These are phyloP conservation scores for Porites evermanni DNA, from an alignment of 92 coral and sea anemone species.

Conservation along the genomic window DNA sequence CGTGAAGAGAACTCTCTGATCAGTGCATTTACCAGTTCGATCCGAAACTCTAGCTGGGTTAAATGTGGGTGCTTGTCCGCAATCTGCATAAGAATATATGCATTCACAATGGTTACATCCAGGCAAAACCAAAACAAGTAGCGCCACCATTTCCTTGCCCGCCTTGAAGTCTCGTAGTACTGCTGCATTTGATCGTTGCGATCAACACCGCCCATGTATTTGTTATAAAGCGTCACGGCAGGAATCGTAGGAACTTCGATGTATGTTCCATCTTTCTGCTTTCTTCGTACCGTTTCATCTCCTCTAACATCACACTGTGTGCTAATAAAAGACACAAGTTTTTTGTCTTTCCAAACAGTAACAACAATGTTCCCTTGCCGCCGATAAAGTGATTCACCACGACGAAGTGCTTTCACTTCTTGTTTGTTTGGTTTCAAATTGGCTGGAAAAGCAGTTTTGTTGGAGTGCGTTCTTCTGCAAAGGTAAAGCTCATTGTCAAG, in stretches of 20 bases:
- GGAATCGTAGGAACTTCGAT: no score
- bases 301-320: slow-evolving; percentile 12
- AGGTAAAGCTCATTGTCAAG: slow-evolving; percentile 34
- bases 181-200: no score
- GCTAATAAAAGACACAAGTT: slow-evolving; percentile 33
- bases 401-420: slow-evolving; percentile 14
- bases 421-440: slow-evolving; percentile 26
- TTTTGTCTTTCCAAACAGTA: slow-evolving; percentile 55
- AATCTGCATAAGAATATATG: background rate
- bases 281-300: no score
- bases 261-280: no score
- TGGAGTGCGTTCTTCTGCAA: slow-evolving; percentile 40
- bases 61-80: background rate
- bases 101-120: slow-evolving; percentile 9
- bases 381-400: slow-evolving; percentile 55
- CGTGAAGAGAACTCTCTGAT: slow-evolving; percentile 7
- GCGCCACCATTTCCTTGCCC: no score
- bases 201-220: no score
- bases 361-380: slow-evolving; percentile 23
- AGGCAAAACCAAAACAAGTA: slow-evolving; percentile 31
- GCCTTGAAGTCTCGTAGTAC: no score
- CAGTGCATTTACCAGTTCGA: slow-evolving; percentile 7
- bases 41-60: slow-evolving; percentile 16
- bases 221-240: no score
- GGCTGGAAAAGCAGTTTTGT: slow-evolving; percentile 49